Percentiles rank a stretch among this genome's conserved stretches.
phyloP scores from a whole-genome alignment of 2,888 invertebrate species.

The Cotesia congregata region DNA sequence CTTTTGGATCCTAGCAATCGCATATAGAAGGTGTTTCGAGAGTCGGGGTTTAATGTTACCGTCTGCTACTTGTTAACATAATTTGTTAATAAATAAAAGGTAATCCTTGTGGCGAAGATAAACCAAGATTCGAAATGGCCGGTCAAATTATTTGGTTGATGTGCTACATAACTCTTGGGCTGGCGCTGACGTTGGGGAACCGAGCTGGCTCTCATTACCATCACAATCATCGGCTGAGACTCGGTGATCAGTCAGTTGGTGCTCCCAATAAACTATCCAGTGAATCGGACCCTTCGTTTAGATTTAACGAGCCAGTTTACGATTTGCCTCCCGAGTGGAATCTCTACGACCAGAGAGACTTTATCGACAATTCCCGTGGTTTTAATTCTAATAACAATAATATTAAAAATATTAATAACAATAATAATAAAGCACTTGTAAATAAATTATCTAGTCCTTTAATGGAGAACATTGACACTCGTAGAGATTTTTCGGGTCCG shows the following conservation, averaged over 20 bases:
- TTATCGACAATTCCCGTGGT: conserved; percentile 18
- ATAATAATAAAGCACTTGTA: conserved; percentile 32
- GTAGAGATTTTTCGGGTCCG: not conserved
- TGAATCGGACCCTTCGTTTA: conserved; percentile 31
- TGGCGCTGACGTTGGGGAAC: conserved; percentile 64
- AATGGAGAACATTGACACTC: conserved; percentile 34
- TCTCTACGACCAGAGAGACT: conserved; percentile 27
- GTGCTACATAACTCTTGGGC: conserved; percentile 65
- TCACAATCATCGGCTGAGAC: conserved; percentile 34
- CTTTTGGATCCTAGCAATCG: not conserved
- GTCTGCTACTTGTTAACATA: not conserved
- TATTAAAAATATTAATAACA: not conserved
- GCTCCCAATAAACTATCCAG: conserved; percentile 21
- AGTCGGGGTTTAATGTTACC: not conserved
- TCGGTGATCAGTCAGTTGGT: conserved; percentile 6
- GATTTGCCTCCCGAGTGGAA: conserved; percentile 38
- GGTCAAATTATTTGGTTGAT: conserved; percentile 65
- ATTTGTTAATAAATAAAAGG: no score
- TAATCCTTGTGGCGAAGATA: conserved; percentile 22
- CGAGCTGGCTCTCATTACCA: conserved; percentile 47
- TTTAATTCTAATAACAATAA: conserved; percentile 9
- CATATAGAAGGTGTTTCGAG: not conserved
- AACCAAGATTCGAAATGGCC: conserved; percentile 55
- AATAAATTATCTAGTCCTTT: conserved; percentile 46
- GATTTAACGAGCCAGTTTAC: conserved; percentile 30